These are phyloP conservation scores for Rhimphoctona megacephalus DNA, from an alignment of 2,888 invertebrate species.

Conservation along the genomic window DNA sequence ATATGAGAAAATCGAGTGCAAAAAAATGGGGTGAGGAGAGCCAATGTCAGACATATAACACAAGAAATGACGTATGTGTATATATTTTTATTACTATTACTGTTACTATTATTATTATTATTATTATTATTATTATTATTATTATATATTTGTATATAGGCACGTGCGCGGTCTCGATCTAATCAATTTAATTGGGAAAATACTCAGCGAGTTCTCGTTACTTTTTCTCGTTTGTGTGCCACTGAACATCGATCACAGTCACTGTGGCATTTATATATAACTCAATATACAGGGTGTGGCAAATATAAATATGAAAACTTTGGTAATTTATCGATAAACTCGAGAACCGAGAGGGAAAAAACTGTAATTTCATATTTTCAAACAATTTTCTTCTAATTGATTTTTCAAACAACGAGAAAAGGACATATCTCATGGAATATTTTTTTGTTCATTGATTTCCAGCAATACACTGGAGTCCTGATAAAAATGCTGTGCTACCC, in stretches of 20 bases:
- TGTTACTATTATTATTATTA: too few species aligned
- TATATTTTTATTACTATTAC: neutral
- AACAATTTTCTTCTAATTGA: neutral
- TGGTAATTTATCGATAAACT: neutral
- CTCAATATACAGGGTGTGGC: conserved; percentile 1
- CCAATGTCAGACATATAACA: neutral
- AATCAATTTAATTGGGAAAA: conserved; percentile 62
- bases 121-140: too few species aligned
- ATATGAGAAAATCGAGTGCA: conserved; percentile 7
- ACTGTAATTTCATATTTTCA: neutral
- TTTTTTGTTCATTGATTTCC: neutral
- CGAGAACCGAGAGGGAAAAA: neutral
- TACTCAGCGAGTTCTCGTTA: conserved; percentile 42
- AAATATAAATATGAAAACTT: neutral
- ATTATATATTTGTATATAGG: neutral
- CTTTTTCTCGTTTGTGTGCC: conserved; percentile 35
- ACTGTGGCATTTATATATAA: conserved; percentile 34
- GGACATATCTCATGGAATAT: neutral
- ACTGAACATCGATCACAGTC: conserved; percentile 61
- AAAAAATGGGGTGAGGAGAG: neutral
- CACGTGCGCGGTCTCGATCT: conserved; percentile 41
- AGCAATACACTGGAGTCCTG: neutral
- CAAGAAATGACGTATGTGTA: neutral
- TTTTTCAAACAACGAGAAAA: neutral
- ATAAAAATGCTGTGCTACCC: neutral